A percentile compares a stretch with the other conserved stretches of the same genome.
Evolutionary conservation across 2,113 vertebrate genomes (phyloP).

Genomic region (Entomyzon cyanotis): DNA sequence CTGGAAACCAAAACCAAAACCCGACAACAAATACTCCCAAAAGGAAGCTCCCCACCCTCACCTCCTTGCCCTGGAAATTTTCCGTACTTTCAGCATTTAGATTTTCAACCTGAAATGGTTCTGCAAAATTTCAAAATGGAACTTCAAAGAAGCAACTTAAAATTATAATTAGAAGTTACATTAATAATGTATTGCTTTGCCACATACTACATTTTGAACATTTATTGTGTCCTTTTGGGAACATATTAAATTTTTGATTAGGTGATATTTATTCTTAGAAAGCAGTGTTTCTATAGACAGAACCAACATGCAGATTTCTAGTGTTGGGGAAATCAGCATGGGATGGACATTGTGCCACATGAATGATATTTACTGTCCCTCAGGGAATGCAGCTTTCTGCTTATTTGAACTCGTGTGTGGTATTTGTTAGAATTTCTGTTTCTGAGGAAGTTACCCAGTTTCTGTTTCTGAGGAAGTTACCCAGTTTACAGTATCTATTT

Average conservation of each 20-base stretch:
- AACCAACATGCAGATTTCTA: background rate
- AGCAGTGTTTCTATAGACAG: background rate
- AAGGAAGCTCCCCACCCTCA: accelerated
- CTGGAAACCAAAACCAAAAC: background rate
- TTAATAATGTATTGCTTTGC: background rate
- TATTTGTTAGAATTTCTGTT: background rate
- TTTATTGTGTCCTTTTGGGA: background rate
- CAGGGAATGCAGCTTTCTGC: background rate
- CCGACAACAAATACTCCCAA: background rate
- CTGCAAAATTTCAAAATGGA: background rate
- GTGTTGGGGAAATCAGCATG: background rate
- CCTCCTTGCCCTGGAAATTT: background rate
- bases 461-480: background rate
- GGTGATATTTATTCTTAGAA: background rate
- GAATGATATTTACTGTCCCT: background rate
- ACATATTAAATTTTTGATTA: background rate
- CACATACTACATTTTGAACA: background rate
- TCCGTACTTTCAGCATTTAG: background rate
- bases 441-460: background rate
- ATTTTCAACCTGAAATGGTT: background rate
- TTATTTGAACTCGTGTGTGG: background rate
- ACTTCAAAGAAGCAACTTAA: background rate
- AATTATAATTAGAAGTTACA: background rate
- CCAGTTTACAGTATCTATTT: background rate
- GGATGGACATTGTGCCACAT: background rate